Evolutionary conservation across 2,797 vertebrate genomes (phyloP).

Genomic region (Intellagama lesueurii): DNA sequence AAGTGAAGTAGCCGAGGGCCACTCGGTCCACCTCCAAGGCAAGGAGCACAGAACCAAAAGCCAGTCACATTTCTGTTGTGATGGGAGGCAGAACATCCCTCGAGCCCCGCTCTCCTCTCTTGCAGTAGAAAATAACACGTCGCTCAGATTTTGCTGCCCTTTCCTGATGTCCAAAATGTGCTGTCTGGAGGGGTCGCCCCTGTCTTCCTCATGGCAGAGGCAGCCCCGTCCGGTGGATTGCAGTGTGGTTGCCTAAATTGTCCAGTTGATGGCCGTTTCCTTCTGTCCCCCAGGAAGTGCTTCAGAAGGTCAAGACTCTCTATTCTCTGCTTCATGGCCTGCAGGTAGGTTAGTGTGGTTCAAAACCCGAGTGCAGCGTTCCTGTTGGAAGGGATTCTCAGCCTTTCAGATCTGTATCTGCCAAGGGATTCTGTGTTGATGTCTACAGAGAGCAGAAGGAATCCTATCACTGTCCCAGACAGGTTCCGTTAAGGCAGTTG

Average conservation of each 20-base stretch:
- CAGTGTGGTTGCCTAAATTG: not conserved
- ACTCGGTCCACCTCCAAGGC: too few species aligned
- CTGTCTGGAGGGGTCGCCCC: not conserved
- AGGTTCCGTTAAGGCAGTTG: too few species aligned
- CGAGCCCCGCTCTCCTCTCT: too few species aligned
- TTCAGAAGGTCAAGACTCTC: constrained; percentile 84
- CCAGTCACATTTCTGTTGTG: too few species aligned
- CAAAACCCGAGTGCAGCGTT: not conserved
- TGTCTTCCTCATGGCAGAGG: not conserved
- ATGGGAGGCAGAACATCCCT: too few species aligned
- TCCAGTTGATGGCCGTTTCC: not conserved
- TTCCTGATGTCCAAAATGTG: not conserved
- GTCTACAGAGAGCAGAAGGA: too few species aligned
- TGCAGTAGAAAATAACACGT: too few species aligned
- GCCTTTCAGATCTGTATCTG: not conserved
- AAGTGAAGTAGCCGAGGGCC: not conserved
- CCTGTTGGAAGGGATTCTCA: not conserved
- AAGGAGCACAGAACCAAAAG: too few species aligned
- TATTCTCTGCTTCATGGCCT: constrained; percentile 86
- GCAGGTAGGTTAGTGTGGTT: constrained; percentile 85
- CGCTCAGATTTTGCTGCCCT: not conserved
- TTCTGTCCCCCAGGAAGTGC: constrained; percentile 79
- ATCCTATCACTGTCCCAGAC: not conserved
- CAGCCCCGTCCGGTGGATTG: not conserved
- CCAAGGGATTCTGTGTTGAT: too few species aligned